Percentiles rank a stretch among this genome's conserved stretches.
phyloP scores from a whole-genome alignment of 1,140 invertebrate species.

The Brachionus koreanus region DNA sequence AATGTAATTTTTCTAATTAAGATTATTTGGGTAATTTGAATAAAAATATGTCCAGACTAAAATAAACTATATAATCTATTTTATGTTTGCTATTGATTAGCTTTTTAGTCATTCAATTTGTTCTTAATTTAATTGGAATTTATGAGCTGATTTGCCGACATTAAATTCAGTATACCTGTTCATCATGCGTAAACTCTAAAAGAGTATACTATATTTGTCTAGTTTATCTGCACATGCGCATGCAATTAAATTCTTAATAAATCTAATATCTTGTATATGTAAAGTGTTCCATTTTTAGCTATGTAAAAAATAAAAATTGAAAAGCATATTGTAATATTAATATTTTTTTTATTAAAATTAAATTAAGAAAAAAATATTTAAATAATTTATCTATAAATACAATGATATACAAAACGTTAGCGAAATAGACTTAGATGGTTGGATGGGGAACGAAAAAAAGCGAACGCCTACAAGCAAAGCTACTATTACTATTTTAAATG shows the following conservation, averaged over 20 bases:
- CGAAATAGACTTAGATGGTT: neutral
- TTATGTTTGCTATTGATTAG: neutral
- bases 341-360: neutral
- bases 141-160: neutral
- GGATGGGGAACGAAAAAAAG: neutral
- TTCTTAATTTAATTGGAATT: neutral
- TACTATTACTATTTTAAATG: slow-evolving; percentile 28
- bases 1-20: neutral
- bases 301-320: neutral
- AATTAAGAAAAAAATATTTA: neutral
- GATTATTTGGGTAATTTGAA: neutral
- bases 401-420: neutral
- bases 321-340: slow-evolving; percentile 12
- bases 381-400: neutral
- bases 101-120: neutral
- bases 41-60: neutral
- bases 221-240: slow-evolving; percentile 9
- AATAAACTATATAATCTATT: neutral
- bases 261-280: slow-evolving; percentile 27
- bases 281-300: slow-evolving; percentile 5
- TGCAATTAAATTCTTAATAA: slow-evolving; percentile 12
- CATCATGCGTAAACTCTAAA: neutral
- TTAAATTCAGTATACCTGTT: neutral
- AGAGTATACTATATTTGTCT: neutral
- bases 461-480: neutral